Evolutionary conservation across 2,113 vertebrate genomes (phyloP).

Genomic region (Heteronetta atricapilla): DNA sequence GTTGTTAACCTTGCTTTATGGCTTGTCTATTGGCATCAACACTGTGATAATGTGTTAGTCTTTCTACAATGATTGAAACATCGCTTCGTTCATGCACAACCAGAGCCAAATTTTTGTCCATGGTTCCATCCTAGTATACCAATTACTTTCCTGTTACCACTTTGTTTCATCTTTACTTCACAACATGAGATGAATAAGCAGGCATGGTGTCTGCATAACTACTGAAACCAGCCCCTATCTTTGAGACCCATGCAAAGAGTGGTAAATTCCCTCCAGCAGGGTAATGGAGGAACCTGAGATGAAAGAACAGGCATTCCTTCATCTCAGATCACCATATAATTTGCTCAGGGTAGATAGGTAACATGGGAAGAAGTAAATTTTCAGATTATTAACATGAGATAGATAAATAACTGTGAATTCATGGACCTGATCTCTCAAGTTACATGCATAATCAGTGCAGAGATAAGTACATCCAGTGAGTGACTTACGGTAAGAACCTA

Average conservation of each 20-base stretch:
- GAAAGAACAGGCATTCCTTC: neutral
- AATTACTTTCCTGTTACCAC: neutral
- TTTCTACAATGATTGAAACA: neutral
- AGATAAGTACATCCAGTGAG: neutral
- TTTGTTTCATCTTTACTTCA: neutral
- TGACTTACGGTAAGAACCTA: neutral
- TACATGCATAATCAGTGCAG: neutral
- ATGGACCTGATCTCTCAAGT: neutral
- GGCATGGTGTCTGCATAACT: neutral
- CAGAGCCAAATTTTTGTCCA: neutral
- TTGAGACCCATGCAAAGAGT: fast-evolving
- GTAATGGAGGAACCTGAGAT: neutral
- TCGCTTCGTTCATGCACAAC: neutral
- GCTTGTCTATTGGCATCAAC: neutral
- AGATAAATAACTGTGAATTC: neutral
- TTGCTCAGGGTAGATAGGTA: neutral
- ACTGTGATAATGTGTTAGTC: neutral
- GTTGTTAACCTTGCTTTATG: neutral
- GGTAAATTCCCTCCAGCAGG: neutral
- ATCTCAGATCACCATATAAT: neutral
- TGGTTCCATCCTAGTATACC: neutral
- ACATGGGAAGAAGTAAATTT: neutral
- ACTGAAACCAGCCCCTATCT: fast-evolving
- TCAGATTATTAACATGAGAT: neutral
- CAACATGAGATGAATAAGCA: neutral